Evolutionary conservation across 2,797 vertebrate genomes (phyloP), one percentile per base, ranked within the genome.

Genomic region (Enteromius unitaeniatus): DNA sequence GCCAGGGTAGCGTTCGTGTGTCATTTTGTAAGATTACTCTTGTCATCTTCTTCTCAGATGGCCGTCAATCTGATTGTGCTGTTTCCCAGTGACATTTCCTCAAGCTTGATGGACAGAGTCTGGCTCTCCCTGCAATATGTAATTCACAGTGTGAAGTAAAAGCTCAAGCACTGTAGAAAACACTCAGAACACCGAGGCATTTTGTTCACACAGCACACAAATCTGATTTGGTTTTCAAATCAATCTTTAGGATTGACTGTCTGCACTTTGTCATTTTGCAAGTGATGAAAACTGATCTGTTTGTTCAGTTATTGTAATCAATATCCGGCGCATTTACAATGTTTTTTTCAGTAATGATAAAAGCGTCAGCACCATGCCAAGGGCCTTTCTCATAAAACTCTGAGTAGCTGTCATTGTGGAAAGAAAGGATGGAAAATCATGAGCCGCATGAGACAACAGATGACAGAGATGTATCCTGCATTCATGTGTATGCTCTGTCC

Each of bases 51-150:
- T 78, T 68, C 53, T 37, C 55, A 64, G 49, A 74, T 53, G 9
- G 64, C 40, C 58, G 72, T 65, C 58, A 64, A 26, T 77, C 8
- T 13, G 23, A 37, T 45, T 3, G 4, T 72, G 47, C 15, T 37
- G 31, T 28, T 86, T 87, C 83, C 86, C 86, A 86, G 81, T 76
- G 84, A 77, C 82, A 87, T 88, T 89, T 88, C 88, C 55, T 74
- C 60, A 60, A 62, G 78, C 75, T 75, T 62, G 42, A 75, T 64
- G 40, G 85, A 65, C 70, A 76, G 81, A 78, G 28, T 77, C 72
- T 60, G 37, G 37, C 49, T 60, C 51, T 37, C 72, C 74, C 68
- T 53, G 47, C 62, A n/a, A 40, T 40, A 53, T 82, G 26, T 80
- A 49, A 53, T 64, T 49, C 34, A 8, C 45, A 65, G 74, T 53